Conservation (phyloP, 30 jellyfish, hydroid and myxozoan species). For the Aurelia sp. region DNA sequence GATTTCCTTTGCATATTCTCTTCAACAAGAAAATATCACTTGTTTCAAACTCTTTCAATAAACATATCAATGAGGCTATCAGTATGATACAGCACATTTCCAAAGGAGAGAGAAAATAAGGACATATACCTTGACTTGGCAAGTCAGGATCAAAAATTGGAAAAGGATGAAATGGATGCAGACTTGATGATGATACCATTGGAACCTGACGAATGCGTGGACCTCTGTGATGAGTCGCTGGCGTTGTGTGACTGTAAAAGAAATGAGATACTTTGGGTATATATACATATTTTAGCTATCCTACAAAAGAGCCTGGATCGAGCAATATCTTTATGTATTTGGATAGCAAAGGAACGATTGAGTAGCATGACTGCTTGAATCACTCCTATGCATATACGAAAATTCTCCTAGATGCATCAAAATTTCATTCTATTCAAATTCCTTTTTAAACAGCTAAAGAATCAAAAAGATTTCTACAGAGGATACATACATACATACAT, state of each 20-base stretch:
- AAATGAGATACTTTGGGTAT: neutral
- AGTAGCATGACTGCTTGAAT: neutral
- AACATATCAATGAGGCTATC: neutral
- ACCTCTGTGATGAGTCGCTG: slow-evolving; percentile 42
- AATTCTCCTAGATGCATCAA: too few relatives aligned
- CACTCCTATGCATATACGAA: too few relatives aligned
- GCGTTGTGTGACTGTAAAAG: slow-evolving; percentile 11
- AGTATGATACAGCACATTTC: neutral
- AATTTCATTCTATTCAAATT: too few relatives aligned
- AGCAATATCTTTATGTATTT: too few relatives aligned
- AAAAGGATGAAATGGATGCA: slow-evolving; percentile 42
- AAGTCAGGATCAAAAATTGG: slow-evolving; percentile 72
- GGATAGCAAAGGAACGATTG: neutral
- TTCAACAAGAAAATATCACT: too few relatives aligned
- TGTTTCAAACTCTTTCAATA: neutral
- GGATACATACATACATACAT: too few relatives aligned
- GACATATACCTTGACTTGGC: slow-evolving; percentile 41
- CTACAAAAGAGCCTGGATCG: too few relatives aligned
- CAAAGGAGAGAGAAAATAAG: neutral
- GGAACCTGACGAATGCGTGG: slow-evolving; percentile 66
- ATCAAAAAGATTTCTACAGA: too few relatives aligned
- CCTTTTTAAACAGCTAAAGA: too few relatives aligned
- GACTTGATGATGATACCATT: slow-evolving; percentile 22
- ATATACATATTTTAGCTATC: too few relatives aligned
- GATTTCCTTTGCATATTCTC: too few relatives aligned